phyloP scores from a whole-genome alignment of 2,113 vertebrate genomes.

The Microtus oregoni region DNA sequence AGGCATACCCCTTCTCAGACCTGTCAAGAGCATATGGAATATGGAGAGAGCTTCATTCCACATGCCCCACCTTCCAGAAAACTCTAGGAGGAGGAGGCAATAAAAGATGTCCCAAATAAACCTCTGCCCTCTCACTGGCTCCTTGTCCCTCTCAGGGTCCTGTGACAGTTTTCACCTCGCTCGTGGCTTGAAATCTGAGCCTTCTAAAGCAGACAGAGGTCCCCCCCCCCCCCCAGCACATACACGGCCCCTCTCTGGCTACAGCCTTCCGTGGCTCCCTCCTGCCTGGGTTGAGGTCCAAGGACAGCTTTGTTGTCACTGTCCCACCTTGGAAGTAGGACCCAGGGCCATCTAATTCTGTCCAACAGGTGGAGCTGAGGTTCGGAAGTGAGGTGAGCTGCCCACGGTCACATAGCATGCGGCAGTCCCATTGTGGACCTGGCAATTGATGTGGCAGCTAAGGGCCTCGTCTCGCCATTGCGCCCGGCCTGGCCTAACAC shows the following conservation, averaged over 20 bases:
- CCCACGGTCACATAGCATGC: fast-evolving
- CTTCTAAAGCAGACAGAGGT: not conserved
- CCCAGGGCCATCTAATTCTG: fast-evolving
- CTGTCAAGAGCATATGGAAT: not conserved
- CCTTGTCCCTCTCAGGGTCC: not conserved
- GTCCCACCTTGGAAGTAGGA: not conserved
- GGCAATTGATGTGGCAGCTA: fast-evolving
- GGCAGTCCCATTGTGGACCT: not conserved
- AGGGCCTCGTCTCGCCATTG: not conserved
- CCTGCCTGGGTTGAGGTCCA: not conserved
- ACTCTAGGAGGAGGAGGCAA: not conserved
- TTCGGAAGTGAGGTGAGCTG: not conserved
- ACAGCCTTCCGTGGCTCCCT: not conserved
- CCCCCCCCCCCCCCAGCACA: no score
- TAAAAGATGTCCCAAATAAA: not conserved
- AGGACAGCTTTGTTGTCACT: not conserved
- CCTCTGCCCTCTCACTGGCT: not conserved
- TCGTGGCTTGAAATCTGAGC: not conserved
- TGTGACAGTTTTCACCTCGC: not conserved
- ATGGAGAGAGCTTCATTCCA: no score
- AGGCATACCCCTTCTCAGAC: not conserved
- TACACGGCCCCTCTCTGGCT: not conserved
- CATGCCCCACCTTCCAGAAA: not conserved
- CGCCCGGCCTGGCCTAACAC: not conserved
- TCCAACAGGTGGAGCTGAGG: not conserved